Evolutionary conservation across 2,888 invertebrate genomes (phyloP).

Genomic region (Melieria picta): DNA sequence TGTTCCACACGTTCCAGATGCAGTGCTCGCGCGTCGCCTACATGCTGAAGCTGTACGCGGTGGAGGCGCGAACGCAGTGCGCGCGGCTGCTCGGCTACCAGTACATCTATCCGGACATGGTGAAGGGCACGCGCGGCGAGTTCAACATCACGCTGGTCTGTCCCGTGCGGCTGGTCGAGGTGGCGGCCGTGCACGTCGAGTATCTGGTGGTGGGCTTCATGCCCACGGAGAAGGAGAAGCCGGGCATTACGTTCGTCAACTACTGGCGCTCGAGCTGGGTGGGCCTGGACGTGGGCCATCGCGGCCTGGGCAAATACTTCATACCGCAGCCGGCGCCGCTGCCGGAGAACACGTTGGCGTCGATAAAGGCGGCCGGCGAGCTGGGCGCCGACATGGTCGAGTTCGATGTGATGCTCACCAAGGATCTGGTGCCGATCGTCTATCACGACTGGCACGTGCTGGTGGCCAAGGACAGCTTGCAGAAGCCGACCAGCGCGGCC

Average conservation of each 20-base stretch:
- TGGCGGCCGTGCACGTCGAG: conserved; percentile 75
- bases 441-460: conserved; percentile 86
- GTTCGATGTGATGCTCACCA: conserved; percentile 96
- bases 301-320: conserved; percentile 58
- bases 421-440: conserved; percentile 90
- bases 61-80: conserved; percentile 19
- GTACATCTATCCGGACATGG: conserved; percentile 80
- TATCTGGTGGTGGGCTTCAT: conserved; percentile 66
- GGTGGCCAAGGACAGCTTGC: conserved; percentile 49
- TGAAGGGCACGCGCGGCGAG: conserved; percentile 74
- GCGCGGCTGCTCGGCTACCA: conserved; percentile 78
- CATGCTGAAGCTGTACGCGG: conserved; percentile 78
- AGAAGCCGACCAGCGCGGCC: conserved; percentile 72
- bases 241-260: conserved; percentile 79
- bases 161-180: conserved; percentile 77
- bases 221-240: conserved; percentile 69
- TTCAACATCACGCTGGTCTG: conserved; percentile 74
- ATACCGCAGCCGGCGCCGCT: conserved; percentile 70
- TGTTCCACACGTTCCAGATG: conserved; percentile 79
- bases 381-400: conserved; percentile 96
- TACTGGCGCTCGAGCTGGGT: conserved; percentile 85
- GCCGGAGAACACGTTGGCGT: conserved; percentile 90
- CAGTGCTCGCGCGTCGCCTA: conserved; percentile 79
- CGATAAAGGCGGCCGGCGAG: conserved; percentile 85
- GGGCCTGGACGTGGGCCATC: conserved; percentile 89